Evolutionary conservation across 2,113 vertebrate genomes (phyloP), one percentile per base, ranked within the genome.

Genomic region (Brachionichthys hirsutus): DNA sequence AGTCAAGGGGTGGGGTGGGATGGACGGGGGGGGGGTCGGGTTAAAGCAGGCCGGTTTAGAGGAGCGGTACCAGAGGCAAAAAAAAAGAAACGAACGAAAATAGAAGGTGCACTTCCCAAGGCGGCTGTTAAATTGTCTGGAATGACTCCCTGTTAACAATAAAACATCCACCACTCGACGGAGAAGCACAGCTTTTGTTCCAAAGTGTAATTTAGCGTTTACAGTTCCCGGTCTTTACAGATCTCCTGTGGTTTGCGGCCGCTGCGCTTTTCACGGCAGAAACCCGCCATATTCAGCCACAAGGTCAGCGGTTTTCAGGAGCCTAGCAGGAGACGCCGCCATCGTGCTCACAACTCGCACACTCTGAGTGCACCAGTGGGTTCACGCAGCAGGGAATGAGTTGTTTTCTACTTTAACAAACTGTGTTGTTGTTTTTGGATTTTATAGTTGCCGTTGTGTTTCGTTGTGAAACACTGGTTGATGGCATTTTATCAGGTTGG

Each of bases 91-190:
- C n/a, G n/a, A n/a, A n/a, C n/a, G 52, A 18, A 1, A 18, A 35
- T 41, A 17, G 60, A 51, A 22, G 47, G 22, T 7, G 20, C 54
- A 38, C 65, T 55, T 55, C 17, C 72, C 41, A 35, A 52, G 54
- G 49, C 58, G 17, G 16, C 48, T 16, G 57, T 83, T 84, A 84
- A 79, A 88, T 85, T 44, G 78, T 58, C 43, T 75, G 59, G 64
- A 86, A 87, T 87, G 53, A 24, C 24, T 75, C 42, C 44, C 52
- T 73, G 52, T 81, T 72, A 65, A 53, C 44, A 50, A 48, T 53
- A 67, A 70, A 65, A 64, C 63, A 62, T 59, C 47, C 45, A 57
- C 38, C 59, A 47, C 62, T 46, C 48, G 46, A 42, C 19, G 4
- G 19, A 40, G 30, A 51, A 30, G 45, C 66, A 12, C 22, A 19